Conservation (phyloP, 1,140 invertebrate species). For the Magallana ariakensis region DNA sequence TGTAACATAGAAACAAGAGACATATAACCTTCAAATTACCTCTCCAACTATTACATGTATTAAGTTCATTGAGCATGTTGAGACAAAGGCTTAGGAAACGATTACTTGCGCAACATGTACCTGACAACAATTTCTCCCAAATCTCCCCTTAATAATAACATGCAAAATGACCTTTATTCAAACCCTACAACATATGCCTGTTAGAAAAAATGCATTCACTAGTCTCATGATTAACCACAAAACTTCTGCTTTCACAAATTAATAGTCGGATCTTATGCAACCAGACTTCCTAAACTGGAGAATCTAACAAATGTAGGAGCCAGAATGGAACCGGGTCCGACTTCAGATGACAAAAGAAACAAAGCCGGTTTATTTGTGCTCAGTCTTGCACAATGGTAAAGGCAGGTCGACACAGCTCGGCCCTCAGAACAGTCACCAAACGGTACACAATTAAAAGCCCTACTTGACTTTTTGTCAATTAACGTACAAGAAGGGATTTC, state of each 20-base stretch:
- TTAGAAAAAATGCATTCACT: neutral
- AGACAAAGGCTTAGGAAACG: too few relatives aligned
- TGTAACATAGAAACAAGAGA: too few relatives aligned
- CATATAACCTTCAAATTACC: too few relatives aligned
- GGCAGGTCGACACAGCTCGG: neutral
- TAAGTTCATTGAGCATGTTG: too few relatives aligned
- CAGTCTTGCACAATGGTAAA: conserved; percentile 24
- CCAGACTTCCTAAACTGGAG: neutral
- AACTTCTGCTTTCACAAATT: neutral
- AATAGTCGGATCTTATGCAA: neutral
- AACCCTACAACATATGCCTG: neutral
- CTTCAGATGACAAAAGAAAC: conserved; percentile 10
- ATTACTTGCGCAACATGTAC: too few relatives aligned
- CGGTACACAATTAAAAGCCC: neutral
- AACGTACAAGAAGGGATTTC: neutral
- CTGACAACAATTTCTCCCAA: too few relatives aligned
- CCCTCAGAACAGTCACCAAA: conserved; percentile 5
- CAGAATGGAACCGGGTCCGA: conserved; percentile 12
- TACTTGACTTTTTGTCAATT: conserved; percentile 17
- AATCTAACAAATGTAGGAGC: conserved; percentile 5
- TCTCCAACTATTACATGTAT: too few relatives aligned
- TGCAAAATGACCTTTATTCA: neutral
- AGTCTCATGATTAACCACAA: neutral
- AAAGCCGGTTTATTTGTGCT: conserved; percentile 27
- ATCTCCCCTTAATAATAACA: too few relatives aligned